phyloP scores from a whole-genome alignment of 2,888 invertebrate species.

The Leptura quadrifasciata region DNA sequence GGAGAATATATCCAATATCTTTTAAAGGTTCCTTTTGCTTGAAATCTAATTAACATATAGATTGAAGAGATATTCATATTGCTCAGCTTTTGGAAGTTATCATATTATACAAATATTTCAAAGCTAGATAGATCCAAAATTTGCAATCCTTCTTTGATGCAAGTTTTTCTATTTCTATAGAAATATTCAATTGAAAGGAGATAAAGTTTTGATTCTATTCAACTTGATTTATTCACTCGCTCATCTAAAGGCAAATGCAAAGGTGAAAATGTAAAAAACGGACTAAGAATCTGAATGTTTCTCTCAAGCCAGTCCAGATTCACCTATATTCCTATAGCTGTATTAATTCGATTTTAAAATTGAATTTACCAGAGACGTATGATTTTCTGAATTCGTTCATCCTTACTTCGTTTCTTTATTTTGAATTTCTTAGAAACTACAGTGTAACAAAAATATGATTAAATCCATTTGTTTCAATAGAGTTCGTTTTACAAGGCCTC shows the following conservation, averaged over 20 bases:
- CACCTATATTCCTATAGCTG: background rate
- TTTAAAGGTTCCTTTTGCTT: constrained; percentile 26
- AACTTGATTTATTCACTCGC: constrained; percentile 11
- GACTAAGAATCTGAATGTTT: background rate
- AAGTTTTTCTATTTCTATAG: constrained; percentile 24
- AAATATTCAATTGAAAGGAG: constrained; percentile 24
- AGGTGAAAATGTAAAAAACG: background rate
- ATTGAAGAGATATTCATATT: constrained; percentile 40
- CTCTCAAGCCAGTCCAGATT: background rate
- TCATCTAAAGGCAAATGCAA: background rate
- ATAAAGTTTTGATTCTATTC: constrained; percentile 24
- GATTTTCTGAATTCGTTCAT: no score
- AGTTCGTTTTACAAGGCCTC: no score
- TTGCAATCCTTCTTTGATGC: constrained; percentile 17
- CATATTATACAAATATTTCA: constrained; percentile 33
- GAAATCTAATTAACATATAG: constrained; percentile 37
- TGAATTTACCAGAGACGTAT: background rate
- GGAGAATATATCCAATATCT: constrained; percentile 33
- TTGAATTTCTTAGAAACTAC: no score
- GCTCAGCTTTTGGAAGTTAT: background rate
- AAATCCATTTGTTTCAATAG: no score
- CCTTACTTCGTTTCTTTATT: no score
- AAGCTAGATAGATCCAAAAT: constrained; percentile 20
- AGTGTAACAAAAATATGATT: no score
- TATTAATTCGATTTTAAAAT: background rate